phyloP scores from a whole-genome alignment of 64 coral and sea anemone genomes.

The Porites lutea region DNA sequence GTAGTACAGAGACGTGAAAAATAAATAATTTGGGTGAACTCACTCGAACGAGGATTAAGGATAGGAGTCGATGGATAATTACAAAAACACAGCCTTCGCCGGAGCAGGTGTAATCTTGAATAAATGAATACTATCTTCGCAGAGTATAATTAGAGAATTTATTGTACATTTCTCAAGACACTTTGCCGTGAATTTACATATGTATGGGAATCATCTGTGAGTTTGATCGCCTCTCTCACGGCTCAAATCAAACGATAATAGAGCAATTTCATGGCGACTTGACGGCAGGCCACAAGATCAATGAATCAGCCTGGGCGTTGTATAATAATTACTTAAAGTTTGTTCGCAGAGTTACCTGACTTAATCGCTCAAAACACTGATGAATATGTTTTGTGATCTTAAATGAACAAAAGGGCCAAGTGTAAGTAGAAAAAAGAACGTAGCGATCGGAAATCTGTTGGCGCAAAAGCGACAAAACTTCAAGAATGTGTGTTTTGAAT shows the following conservation, averaged over 20 bases:
- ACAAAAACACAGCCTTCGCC: conserved; percentile 70
- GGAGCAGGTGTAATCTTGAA: conserved; percentile 82
- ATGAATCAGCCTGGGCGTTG: background rate
- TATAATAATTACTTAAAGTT: conserved; percentile 4
- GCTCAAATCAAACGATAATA: conserved; percentile 61
- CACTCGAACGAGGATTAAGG: conserved; percentile 60
- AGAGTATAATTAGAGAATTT: conserved; percentile 82
- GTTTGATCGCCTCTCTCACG: conserved; percentile 80
- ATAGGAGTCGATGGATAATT: conserved; percentile 66
- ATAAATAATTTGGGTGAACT: conserved; percentile 90
- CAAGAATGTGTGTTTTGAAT: conserved; percentile 29
- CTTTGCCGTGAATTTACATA: conserved; percentile 80
- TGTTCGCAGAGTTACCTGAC: conserved; percentile 2
- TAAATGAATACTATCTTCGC: conserved; percentile 81
- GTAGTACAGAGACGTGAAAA: conserved; percentile 34
- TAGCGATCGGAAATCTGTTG: conserved; percentile 37
- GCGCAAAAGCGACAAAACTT: conserved; percentile 25
- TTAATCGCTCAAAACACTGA: conserved; percentile 3
- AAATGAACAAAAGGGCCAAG: conserved; percentile 31
- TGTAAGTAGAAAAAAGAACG: conserved; percentile 34
- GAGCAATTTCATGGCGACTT: conserved; percentile 14
- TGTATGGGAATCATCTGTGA: conserved; percentile 83
- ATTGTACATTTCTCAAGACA: conserved; percentile 92
- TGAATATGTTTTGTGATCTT: conserved; percentile 16
- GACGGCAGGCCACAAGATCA: conserved; percentile 31